Evolutionary conservation across 2,797 vertebrate genomes (phyloP).

Genomic region (Glossophaga mutica): DNA sequence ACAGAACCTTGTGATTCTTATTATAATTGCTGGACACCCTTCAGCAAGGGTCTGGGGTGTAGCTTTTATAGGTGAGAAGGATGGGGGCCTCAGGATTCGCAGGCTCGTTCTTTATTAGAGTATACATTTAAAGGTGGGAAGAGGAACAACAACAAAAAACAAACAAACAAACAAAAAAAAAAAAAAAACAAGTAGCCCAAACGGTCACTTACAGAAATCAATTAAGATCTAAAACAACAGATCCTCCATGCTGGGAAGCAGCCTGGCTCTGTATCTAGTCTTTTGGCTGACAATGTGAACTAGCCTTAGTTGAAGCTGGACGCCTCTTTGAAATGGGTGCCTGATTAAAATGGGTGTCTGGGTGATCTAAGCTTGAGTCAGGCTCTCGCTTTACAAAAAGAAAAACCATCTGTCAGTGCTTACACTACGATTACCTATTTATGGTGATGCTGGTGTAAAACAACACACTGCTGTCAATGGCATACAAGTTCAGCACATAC

Average conservation of each 20-base stretch:
- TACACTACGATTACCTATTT: background rate
- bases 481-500: background rate
- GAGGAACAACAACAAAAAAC: background rate
- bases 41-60: background rate
- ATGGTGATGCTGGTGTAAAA: background rate
- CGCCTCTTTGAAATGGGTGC: background rate
- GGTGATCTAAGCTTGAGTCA: background rate
- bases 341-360: background rate
- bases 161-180: no score
- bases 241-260: background rate
- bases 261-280: background rate
- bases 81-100: background rate
- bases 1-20: background rate
- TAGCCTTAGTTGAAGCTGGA: background rate
- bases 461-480: background rate
- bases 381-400: background rate
- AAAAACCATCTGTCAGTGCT: background rate
- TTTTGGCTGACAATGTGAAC: background rate
- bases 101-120: background rate
- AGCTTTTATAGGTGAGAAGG: background rate
- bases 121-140: background rate
- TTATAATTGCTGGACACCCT: background rate
- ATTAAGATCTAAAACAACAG: background rate
- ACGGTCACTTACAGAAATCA: background rate
- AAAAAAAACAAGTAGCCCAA: background rate